Conservation (phyloP, 2,113 vertebrate species). For the Chrysemys picta region DNA sequence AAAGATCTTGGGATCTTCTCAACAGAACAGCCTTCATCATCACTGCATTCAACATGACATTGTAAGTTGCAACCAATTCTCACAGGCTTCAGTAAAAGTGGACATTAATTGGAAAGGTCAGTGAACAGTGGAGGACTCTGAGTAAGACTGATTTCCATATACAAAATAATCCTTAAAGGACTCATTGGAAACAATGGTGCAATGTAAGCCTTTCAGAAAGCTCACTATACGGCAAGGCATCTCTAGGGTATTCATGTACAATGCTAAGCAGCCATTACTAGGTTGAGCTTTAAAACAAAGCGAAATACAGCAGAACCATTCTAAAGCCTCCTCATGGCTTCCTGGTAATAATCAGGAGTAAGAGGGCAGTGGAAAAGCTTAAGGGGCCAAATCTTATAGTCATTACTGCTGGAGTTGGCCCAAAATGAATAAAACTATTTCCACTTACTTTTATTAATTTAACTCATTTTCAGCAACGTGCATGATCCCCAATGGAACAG, state of each 20-base stretch:
- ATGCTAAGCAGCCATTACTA: background rate
- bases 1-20: slow-evolving; percentile 53
- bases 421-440: background rate
- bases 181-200: slow-evolving; percentile 1
- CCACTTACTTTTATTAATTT: background rate
- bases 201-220: slow-evolving; percentile 19
- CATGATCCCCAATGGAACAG: background rate
- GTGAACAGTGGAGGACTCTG: slow-evolving; percentile 64
- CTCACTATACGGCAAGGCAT: background rate
- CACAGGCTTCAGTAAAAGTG: slow-evolving; percentile 57
- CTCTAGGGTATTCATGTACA: background rate
- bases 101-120: slow-evolving; percentile 76
- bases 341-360: background rate
- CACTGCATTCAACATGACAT: slow-evolving; percentile 42
- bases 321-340: background rate
- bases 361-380: background rate
- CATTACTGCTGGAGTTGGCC: background rate
- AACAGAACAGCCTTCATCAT: slow-evolving; percentile 58
- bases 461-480: background rate
- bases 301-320: background rate
- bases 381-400: background rate
- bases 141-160: slow-evolving; percentile 69
- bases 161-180: slow-evolving; percentile 24
- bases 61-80: slow-evolving; percentile 69
- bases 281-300: background rate